These are phyloP conservation scores for Spodoptera picta DNA, from an alignment of 2,888 invertebrate species.

Conservation along the genomic window DNA sequence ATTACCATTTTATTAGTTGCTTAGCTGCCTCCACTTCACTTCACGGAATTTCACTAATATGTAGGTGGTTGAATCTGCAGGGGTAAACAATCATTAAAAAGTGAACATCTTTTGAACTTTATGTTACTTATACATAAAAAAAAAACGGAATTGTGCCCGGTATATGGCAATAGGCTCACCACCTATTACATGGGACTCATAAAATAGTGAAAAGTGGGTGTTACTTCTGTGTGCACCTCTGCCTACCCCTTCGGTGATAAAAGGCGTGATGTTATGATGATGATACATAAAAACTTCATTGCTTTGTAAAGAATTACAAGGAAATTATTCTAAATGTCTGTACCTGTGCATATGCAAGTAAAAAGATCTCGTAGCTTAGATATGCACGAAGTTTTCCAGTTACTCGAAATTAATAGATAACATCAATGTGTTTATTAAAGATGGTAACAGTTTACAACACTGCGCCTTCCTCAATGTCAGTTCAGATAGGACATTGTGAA, in stretches of 20 bases:
- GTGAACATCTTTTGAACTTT: no score
- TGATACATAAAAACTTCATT: conserved; percentile 24
- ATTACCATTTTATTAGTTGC: conserved; percentile 60
- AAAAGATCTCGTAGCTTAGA: background rate
- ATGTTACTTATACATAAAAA: conserved; percentile 15
- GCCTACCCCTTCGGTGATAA: no score
- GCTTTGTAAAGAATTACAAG: conserved; percentile 11
- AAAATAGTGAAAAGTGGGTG: no score
- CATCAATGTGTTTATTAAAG: conserved; percentile 1
- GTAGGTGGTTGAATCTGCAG: conserved; percentile 34
- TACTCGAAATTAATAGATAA: conserved; percentile 6
- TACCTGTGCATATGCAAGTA: conserved; percentile 1
- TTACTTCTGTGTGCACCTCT: no score
- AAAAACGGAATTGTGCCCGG: no score
- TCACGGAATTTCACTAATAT: conserved; percentile 45
- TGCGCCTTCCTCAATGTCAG: conserved; percentile 17
- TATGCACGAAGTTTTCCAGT: background rate
- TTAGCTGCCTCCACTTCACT: conserved; percentile 43
- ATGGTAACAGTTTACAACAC: conserved; percentile 1
- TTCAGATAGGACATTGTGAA: conserved; percentile 1
- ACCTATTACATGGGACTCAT: no score
- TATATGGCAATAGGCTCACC: no score
- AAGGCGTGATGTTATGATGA: no score
- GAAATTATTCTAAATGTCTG: conserved; percentile 1
- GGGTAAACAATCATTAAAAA: no score